Evolutionary conservation across 2,888 invertebrate genomes (phyloP).

Genomic region (Anaspis maculata): DNA sequence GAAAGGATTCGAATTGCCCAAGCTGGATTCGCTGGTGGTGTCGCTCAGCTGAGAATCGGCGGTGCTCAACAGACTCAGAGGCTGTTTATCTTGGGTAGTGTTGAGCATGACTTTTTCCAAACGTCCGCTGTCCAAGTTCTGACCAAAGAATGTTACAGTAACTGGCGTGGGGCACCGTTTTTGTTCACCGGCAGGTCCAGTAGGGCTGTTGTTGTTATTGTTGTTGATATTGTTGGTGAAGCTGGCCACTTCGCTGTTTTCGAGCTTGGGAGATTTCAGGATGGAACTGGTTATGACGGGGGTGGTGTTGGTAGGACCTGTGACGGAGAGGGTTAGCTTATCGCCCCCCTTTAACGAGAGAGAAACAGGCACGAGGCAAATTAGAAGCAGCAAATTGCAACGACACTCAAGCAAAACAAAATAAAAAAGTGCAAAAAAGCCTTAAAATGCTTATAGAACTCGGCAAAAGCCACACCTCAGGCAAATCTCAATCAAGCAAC

Average conservation of each 20-base stretch:
- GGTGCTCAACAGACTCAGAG: constrained; percentile 23
- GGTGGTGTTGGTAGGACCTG: constrained; percentile 40
- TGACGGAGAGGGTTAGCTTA: constrained; percentile 58
- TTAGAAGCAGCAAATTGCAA: constrained; percentile 7
- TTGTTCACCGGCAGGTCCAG: constrained; percentile 2
- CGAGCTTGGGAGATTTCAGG: constrained; percentile 21
- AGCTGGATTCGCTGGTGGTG: constrained; percentile 14
- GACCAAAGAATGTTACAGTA: constrained; percentile 53
- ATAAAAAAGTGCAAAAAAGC: too few species aligned
- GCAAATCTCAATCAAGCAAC: too few species aligned
- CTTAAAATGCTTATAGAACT: constrained; percentile 5
- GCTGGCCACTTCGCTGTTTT: constrained; percentile 24
- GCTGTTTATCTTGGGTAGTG: too few species aligned
- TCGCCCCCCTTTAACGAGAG: constrained; percentile 52
- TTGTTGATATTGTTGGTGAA: constrained; percentile 36
- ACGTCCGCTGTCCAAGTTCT: constrained; percentile 36
- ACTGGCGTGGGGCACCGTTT: constrained; percentile 46
- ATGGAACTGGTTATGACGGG: constrained; percentile 17
- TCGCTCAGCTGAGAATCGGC: constrained; percentile 15
- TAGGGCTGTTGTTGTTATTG: constrained; percentile 12
- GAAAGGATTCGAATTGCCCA: constrained; percentile 33
- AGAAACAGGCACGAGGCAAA: constrained; percentile 2
- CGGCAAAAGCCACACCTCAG: not conserved
- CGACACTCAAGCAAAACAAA: too few species aligned
- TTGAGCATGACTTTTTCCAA: constrained; percentile 34